Conservation (phyloP, 1,140 invertebrate species). For the Gonatopus flavifemur region DNA sequence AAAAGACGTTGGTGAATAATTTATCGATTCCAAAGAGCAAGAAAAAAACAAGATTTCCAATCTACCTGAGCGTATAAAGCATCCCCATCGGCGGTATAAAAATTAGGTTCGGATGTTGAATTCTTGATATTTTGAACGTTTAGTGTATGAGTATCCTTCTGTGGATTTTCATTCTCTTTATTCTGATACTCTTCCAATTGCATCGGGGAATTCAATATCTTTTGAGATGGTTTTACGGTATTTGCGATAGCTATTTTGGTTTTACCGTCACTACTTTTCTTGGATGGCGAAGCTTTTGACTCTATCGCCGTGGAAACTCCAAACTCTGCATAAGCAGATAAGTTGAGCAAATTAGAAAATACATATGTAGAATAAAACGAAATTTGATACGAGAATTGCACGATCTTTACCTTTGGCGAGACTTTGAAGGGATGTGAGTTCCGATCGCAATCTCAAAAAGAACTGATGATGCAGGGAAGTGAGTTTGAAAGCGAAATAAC, state of each 20-base stretch:
- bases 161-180: conserved; percentile 70
- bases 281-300: conserved; percentile 27
- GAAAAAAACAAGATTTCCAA: too few relatives aligned
- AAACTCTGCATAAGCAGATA: conserved; percentile 46
- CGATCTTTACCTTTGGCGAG: conserved; percentile 62
- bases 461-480: conserved; percentile 76
- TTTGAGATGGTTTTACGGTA: conserved; percentile 32
- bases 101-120: conserved; percentile 9
- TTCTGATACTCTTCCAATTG: conserved; percentile 65
- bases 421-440: conserved; percentile 69
- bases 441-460: conserved; percentile 70
- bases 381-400: too few relatives aligned
- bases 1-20: too few relatives aligned
- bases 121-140: conserved; percentile 12
- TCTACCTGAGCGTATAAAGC: conserved; percentile 51
- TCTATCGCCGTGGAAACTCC: conserved; percentile 46
- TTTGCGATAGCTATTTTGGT: conserved; percentile 48
- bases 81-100: conserved; percentile 42
- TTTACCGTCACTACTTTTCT: conserved; percentile 22
- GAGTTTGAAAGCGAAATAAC: conserved; percentile 73
- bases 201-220: conserved; percentile 38
- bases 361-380: background rate
- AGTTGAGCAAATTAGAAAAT: conserved; percentile 4
- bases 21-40: too few relatives aligned
- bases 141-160: conserved; percentile 48